Evolutionary conservation across 2,888 invertebrate genomes (phyloP), one percentile per base, ranked within the genome.

Genomic region (Ennomos erosarius): DNA sequence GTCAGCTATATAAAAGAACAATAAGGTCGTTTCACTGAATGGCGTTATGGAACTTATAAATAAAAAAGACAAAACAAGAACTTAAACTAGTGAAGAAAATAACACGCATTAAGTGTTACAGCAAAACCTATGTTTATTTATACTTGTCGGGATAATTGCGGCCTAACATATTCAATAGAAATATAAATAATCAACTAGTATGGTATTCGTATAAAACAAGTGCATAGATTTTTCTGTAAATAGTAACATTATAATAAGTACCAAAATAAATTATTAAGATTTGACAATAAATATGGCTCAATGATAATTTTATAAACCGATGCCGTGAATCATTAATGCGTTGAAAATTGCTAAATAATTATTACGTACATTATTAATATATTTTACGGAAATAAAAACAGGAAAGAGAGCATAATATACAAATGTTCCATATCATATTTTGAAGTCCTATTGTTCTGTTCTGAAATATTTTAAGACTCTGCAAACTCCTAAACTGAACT

Each of bases 301-400:
- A n/a, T n/a, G n/a, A n/a, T 69, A 65, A 69, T 26, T 26, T 26
- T 26, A 5, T 52, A 59, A 44, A 68, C 77, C 77, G 78, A 74
- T 71, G 68, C 78, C 77, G 77, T 76, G 79, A 79, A 80, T 76
- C 79, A 78, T 73, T 67, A 68, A 70, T 65, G 50, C 67, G 68
- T 62, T 59, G 58, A 54, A 49, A 12, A 16, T 4, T 44, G 10
- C 10, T 51, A 11, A 26, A 26, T 26, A 26, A 1, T 26, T 26
- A n/a, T n/a, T n/a, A n/a, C 4, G 26, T 26, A 6, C 6, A 26
- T 5, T 26, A 26, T 1, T 26, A 4, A 2, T 26, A 6, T 26
- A 4, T 26, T 6, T 26, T 26, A 26, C 26, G 26, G 4, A 26
- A 26, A 26, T 6, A 26, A 6, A 5, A 26, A 26, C 16, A 16